Base-by-base conservation (phyloP, 2,888 invertebrate genomes). In the Parascotia fuliginaria region DNA sequence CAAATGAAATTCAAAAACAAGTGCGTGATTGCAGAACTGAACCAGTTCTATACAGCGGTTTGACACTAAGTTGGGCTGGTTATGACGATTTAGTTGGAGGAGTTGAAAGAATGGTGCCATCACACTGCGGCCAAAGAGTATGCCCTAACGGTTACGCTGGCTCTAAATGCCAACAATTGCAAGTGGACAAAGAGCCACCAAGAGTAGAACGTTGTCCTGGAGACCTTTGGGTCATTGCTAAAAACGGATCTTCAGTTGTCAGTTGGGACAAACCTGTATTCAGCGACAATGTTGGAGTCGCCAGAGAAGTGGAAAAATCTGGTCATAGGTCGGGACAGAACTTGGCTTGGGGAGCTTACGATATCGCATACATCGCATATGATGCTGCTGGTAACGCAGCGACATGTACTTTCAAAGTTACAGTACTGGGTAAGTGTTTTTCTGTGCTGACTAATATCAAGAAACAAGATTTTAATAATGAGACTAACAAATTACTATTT, bases 341-440 rank as follows among this genome's bases (percentile, higher is more conserved):
- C 0, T 92, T 98, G 1, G 93, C 97, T 7, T 97, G 97, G 97
- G 98, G 97, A 68, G 94, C 95, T n/a, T 98, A 98, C 67, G 96
- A 97, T 61, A 96, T 98, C 56, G 97, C 97, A 22, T 98, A 98
- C 73, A 95, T 98, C n/a, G 98, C 98, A 14, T 96, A 96, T 57
- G 98, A 98, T 89, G 96, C 95, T 40, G 96, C 97, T 32, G 98
- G 97, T 64, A 98, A 98, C 76, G 95, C 97, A 38, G 98, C 98
- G 2, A 95, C 95, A 6, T 98, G 98, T 81, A 95, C 95, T 60
- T 98, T 98, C 90, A 97, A 96, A 83, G 96, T 98, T 44, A 97
- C 97, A 48, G 95, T 98, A 12, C 81, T 98, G 42, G 94, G 97
- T 97, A 93, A 94, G 95, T 93, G 1, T 24, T 24, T 24, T 19